Evolutionary conservation across 2,113 vertebrate genomes (phyloP).

Genomic region (Myrmecobius fasciatus): DNA sequence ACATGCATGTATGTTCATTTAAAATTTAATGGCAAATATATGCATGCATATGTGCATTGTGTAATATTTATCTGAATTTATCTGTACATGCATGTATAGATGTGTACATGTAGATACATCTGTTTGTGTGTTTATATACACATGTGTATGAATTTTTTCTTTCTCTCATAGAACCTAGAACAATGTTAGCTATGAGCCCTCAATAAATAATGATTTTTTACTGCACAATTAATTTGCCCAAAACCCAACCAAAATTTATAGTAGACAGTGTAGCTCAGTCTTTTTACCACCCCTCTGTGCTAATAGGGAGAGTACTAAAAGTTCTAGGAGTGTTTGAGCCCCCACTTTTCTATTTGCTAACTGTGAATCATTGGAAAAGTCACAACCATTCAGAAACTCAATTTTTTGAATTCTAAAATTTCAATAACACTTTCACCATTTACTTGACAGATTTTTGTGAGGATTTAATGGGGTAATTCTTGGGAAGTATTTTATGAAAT

Average conservation of each 20-base stretch:
- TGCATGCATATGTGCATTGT: too few species aligned
- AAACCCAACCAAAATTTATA: neutral
- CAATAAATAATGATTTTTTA: conserved; percentile 18
- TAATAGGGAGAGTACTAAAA: neutral
- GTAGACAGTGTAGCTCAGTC: neutral
- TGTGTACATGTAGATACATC: neutral
- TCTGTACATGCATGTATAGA: neutral
- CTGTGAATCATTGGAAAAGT: conserved; percentile 8
- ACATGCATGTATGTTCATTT: too few species aligned
- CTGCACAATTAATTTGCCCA: conserved; percentile 35
- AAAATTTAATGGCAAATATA: too few species aligned
- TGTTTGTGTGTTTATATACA: neutral
- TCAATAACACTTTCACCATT: neutral
- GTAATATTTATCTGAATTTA: too few species aligned
- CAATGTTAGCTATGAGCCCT: neutral
- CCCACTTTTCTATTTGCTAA: neutral
- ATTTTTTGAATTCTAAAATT: neutral
- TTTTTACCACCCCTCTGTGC: neutral
- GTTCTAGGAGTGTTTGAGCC: neutral
- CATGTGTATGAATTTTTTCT: neutral
- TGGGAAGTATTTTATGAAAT: neutral
- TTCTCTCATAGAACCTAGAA: neutral
- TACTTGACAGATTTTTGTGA: neutral
- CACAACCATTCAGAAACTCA: neutral
- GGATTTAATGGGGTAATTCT: neutral